phyloP scores from a whole-genome alignment of 2,797 vertebrate species.

The Scomberomorus guttatus region DNA sequence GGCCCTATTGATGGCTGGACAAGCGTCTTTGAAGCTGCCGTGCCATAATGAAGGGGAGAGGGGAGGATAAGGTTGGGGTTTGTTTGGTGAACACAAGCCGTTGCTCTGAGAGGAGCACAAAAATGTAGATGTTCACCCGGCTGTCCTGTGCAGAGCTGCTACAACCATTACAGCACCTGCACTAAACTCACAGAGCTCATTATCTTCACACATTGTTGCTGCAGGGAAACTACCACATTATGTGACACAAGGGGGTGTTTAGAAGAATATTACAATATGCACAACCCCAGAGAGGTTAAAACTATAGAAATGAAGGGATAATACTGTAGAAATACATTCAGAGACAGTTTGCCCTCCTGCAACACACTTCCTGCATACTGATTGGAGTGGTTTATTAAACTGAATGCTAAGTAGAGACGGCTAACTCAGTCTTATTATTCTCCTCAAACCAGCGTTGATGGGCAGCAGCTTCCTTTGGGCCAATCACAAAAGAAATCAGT shows the following conservation, averaged over 20 bases:
- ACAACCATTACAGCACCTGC: conserved; percentile 49
- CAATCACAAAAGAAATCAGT: conserved; percentile 49
- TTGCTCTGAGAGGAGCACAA: conserved; percentile 35
- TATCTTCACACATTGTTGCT: conserved; percentile 53
- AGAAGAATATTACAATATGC: conserved; percentile 42
- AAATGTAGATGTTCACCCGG: conserved; percentile 34
- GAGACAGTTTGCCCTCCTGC: conserved; percentile 40
- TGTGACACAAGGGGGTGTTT: conserved; percentile 47
- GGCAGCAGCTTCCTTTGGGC: conserved; percentile 31
- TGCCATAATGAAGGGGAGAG: conserved; percentile 49
- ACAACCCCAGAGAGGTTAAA: conserved; percentile 38
- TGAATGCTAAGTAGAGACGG: conserved; percentile 55
- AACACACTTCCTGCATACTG: conserved; percentile 53
- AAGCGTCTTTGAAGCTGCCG: conserved; percentile 38
- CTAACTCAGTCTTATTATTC: conserved; percentile 49
- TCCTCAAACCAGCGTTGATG: conserved; percentile 34
- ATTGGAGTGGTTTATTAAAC: conserved; percentile 56
- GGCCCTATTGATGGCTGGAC: conserved; percentile 28
- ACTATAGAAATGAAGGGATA: conserved; percentile 32
- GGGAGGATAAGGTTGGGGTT: conserved; percentile 16
- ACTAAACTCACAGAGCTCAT: conserved; percentile 46
- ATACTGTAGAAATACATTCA: conserved; percentile 22
- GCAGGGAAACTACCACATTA: conserved; percentile 42
- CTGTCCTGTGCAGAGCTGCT: conserved; percentile 32
- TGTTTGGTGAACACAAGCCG: conserved; percentile 23